A percentile compares a stretch with the other conserved stretches of the same genome.
Conservation (phyloP, 2,797 vertebrate genomes). For the Tadarida brasiliensis region DNA sequence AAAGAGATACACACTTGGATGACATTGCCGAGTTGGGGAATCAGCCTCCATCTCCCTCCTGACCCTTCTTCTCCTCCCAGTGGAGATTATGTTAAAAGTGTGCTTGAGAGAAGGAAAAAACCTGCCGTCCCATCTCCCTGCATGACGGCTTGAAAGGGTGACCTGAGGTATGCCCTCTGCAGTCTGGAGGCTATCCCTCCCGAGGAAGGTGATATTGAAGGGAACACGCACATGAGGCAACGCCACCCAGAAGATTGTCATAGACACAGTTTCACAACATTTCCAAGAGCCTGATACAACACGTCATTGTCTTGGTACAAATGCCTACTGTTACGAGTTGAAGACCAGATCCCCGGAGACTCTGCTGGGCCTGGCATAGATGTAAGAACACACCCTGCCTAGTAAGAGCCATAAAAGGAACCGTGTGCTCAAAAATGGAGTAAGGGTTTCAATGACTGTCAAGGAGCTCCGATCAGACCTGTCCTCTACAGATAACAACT, state of each 20-base stretch:
- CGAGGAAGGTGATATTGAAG: background rate
- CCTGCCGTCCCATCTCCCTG: background rate
- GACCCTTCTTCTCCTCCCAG: background rate
- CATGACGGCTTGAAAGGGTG: background rate
- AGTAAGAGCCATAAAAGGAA: background rate
- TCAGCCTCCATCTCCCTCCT: background rate
- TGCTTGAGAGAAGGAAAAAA: background rate
- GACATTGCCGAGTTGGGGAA: background rate
- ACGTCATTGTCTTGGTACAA: background rate
- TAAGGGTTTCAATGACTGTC: background rate
- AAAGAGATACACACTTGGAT: constrained; percentile 1
- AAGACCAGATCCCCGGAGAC: constrained; percentile 12
- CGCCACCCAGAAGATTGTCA: background rate
- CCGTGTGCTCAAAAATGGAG: background rate
- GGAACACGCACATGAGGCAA: background rate
- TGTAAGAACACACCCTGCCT: background rate
- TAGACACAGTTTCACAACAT: background rate
- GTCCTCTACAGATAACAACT: background rate
- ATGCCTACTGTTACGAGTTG: background rate
- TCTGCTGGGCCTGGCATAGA: background rate
- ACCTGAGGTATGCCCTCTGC: background rate
- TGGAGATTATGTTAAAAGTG: background rate
- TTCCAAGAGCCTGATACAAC: background rate
- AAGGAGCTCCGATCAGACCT: background rate
- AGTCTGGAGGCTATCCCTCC: background rate